Base-by-base conservation (phyloP, 1,140 invertebrate species). In the Saxidomus purpurata region DNA sequence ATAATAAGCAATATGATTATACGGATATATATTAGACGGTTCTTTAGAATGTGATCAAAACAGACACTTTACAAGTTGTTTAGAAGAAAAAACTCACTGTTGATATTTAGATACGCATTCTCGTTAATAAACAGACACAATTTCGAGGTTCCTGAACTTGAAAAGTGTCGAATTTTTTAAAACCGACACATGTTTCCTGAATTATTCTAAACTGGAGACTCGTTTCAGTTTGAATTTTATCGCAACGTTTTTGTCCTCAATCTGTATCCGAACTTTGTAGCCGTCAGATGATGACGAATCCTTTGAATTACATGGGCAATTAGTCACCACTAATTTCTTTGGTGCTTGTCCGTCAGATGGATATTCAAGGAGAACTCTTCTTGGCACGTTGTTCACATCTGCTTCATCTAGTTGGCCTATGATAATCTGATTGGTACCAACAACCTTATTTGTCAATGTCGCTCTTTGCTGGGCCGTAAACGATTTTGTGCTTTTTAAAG, bases 141-240 rank as follows among this genome's bases (percentile, higher is more conserved):
- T n/a, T n/a, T n/a, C n/a, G n/a, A n/a, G n/a, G n/a, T n/a, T n/a
- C n/a, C n/a, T n/a, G n/a, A n/a, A n/a, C n/a, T n/a, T n/a, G n/a
- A n/a, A n/a, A n/a, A n/a, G n/a, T n/a, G n/a, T n/a, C n/a, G n/a
- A n/a, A n/a, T n/a, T n/a, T n/a, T n/a, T n/a, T n/a, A n/a, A n/a
- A n/a, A n/a, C n/a, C n/a, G n/a, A n/a, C n/a, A n/a, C n/a, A n/a
- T n/a, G n/a, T n/a, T n/a, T n/a, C n/a, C n/a, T n/a, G 4, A 11
- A 59, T 6, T 22, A 59, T 31, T 67, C n/a, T 36, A 19, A 6
- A 31, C 31, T 67, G 4, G 63, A 28, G 3, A 74, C 22, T n/a
- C 71, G 4, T 47, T 74, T 40, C 2, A 74, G 36, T 74, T 74
- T 74, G 43, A 74, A 74, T 43, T 74, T 8, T 3, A 74, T 74